Evolutionary conservation across 2,888 invertebrate genomes (phyloP), one percentile per base, ranked within the genome.

Genomic region (Stenchaetothrips biformis): DNA sequence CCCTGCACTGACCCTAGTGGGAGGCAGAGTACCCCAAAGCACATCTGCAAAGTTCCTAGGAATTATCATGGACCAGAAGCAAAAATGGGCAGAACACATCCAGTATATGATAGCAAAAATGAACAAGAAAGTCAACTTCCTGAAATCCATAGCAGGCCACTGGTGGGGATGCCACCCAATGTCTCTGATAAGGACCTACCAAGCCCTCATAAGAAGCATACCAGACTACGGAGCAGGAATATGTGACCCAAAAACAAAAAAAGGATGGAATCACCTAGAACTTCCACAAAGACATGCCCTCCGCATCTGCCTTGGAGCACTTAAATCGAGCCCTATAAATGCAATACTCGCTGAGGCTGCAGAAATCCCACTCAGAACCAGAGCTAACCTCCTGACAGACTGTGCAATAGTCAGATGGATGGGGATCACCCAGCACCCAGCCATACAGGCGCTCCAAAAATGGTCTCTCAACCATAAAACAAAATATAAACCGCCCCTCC

Each of bases 171-270:
- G 9, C 62, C 59, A 27, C 49, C 79, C 27, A 9, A 62, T 25
- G 77, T 59, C 74, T 1, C 1, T 74, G 9, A 21, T 78, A 16
- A 2, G 53, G 7, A 18, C 77, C 0, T 81, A 81, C 47, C 37
- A 21, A 25, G 77, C 77, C 9, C 53, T 81, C 3, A 80, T 81
- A 8, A 2, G 80, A 77, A 48, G 80, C 4, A 79, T 59, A 37
- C n/a, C 78, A 37, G 81, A 80, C 53, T 81, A 81, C 53, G 80
- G 74, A 18, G 7, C 49, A 25, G 59, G 48, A 2, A 13, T 81
- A 49, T 81, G 49, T 80, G 81, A 47, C 13, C 18, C 59, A 18
- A 78, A 48, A 3, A 47, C 80, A 18, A n/a, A 47, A 25, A 78
- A 48, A 16, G 48, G 27, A n/a, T 59, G 80, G 59, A 7, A 11